A percentile compares a stretch with the other conserved stretches of the same genome.
Conservation (phyloP, 2,888 invertebrate genomes). For the Ichneumon xanthorius region DNA sequence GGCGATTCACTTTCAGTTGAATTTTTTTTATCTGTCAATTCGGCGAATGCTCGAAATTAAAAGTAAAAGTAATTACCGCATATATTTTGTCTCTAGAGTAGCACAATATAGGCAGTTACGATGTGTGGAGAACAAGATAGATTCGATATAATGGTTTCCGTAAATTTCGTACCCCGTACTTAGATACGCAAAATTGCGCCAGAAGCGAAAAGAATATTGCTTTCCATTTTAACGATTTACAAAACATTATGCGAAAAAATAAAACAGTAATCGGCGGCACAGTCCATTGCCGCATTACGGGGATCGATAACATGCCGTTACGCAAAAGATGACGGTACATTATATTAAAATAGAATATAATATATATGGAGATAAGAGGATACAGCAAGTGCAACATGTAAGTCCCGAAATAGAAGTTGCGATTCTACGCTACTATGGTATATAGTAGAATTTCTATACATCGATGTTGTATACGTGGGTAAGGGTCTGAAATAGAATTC, state of each 20-base stretch:
- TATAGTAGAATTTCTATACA: slow-evolving; percentile 9
- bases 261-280: background rate
- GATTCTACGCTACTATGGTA: slow-evolving; percentile 1
- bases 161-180: background rate
- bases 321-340: slow-evolving; percentile 11
- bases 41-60: background rate
- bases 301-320: slow-evolving; percentile 14
- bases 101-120: no score
- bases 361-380: slow-evolving; percentile 52
- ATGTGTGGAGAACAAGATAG: background rate
- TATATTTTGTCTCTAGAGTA: background rate
- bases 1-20: background rate
- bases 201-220: background rate
- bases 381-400: slow-evolving; percentile 41
- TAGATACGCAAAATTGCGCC: background rate
- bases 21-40: background rate
- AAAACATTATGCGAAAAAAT: background rate
- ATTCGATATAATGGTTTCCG: background rate
- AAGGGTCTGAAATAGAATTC: slow-evolving; percentile 58
- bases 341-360: slow-evolving; percentile 39
- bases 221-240: background rate
- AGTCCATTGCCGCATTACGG: background rate
- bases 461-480: slow-evolving; percentile 10
- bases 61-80: background rate
- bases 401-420: slow-evolving; percentile 55